Percentiles rank a stretch among this genome's conserved stretches.
Evolutionary conservation across 92 coral and sea anemone genomes (phyloP).

Genomic region (Phenganax marumi): DNA sequence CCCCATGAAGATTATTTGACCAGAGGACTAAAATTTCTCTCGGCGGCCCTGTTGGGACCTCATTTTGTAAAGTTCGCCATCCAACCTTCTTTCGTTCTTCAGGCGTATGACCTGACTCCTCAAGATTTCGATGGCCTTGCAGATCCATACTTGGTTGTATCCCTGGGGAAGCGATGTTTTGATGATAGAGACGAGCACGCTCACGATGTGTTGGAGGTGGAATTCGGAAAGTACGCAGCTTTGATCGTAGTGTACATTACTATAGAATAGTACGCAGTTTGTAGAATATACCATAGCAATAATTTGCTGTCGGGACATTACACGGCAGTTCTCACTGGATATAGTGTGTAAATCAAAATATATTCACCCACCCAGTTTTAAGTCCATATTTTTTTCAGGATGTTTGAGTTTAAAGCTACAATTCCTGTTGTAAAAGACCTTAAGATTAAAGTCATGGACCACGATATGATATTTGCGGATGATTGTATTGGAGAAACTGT

Average conservation of each 20-base stretch:
- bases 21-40: too few species aligned
- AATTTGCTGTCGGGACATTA: too few species aligned
- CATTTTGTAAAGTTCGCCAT: too few species aligned
- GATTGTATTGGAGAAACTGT: constrained; percentile 92
- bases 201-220: constrained; percentile 53
- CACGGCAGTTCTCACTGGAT: too few species aligned
- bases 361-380: not conserved
- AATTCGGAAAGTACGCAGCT: constrained; percentile 57
- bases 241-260: not conserved
- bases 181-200: constrained; percentile 50
- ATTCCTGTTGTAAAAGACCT: constrained; percentile 90
- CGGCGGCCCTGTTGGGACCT: too few species aligned
- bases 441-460: constrained; percentile 82
- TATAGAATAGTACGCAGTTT: too few species aligned
- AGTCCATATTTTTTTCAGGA: constrained; percentile 49
- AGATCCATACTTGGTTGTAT: constrained; percentile 76
- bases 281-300: too few species aligned
- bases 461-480: constrained; percentile 75
- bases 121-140: constrained; percentile 95
- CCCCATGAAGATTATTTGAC: too few species aligned
- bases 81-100: not conserved
- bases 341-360: too few species aligned
- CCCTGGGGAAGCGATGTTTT: constrained; percentile 66
- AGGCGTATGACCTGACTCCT: constrained; percentile 94
- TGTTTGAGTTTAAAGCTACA: constrained; percentile 85